A percentile compares a stretch with the other conserved stretches of the same genome.
Conservation (phyloP, 2,797 vertebrate species). For the Pseudopleuronectes americanus region DNA sequence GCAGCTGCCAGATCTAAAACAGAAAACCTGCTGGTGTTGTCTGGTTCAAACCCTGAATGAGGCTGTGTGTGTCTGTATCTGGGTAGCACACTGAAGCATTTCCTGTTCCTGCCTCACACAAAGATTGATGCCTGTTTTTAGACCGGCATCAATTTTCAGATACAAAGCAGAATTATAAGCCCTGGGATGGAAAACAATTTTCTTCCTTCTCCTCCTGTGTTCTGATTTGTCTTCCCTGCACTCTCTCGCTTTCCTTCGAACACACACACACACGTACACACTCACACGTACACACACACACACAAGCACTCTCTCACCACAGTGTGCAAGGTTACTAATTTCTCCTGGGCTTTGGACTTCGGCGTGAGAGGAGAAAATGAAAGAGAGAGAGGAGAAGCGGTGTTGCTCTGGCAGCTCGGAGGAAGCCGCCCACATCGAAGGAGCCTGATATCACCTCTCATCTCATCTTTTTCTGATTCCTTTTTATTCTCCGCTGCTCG, state of each 20-base stretch:
- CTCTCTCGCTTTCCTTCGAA: slow-evolving; percentile 36
- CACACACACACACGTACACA: slow-evolving; percentile 34
- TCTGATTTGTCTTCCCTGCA: slow-evolving; percentile 42
- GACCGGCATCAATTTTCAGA: slow-evolving; percentile 70
- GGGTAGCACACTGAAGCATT: slow-evolving; percentile 22
- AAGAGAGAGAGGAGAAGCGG: slow-evolving; percentile 60
- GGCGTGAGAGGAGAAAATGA: slow-evolving; percentile 71
- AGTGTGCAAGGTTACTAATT: slow-evolving; percentile 78
- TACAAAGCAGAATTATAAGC: slow-evolving; percentile 66
- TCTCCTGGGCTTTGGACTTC: slow-evolving; percentile 82
- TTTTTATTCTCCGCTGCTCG: slow-evolving; percentile 43
- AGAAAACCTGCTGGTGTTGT: neutral
- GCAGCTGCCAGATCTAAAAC: neutral
- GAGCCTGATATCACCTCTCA: slow-evolving; percentile 59
- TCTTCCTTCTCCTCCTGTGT: slow-evolving; percentile 31
- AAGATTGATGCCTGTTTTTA: slow-evolving; percentile 51
- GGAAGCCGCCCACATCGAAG: slow-evolving; percentile 67
- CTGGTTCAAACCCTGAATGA: no score
- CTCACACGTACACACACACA: slow-evolving; percentile 34
- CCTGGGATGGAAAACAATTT: slow-evolving; percentile 66
- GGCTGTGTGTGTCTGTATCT: neutral
- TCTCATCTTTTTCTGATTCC: slow-evolving; percentile 55
- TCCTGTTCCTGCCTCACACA: slow-evolving; percentile 41
- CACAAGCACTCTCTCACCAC: slow-evolving; percentile 45
- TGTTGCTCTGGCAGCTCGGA: slow-evolving; percentile 62